Conservation (phyloP, 2,888 invertebrate species). For the Caenorhabditis sinica region DNA sequence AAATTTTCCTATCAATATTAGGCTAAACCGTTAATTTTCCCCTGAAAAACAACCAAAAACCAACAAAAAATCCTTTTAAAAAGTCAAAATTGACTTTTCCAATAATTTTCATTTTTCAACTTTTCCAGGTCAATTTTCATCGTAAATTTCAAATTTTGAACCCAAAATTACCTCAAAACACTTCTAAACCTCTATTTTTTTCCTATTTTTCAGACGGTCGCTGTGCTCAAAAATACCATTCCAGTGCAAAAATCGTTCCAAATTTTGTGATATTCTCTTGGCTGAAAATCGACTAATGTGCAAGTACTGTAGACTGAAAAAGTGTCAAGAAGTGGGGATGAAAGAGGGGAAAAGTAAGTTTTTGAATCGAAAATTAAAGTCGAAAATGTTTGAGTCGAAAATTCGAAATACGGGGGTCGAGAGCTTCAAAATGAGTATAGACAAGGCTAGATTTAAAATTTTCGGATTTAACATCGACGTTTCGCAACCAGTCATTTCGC, state of each 20-base stretch:
- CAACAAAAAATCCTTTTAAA: too few species aligned
- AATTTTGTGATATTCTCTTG: constrained; percentile 5
- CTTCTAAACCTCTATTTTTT: neutral
- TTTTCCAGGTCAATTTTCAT: neutral
- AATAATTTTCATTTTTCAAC: too few species aligned
- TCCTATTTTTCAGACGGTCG: constrained; percentile 37
- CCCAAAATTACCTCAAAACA: too few species aligned
- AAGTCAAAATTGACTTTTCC: too few species aligned
- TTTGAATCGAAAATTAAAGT: neutral
- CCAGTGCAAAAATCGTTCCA: neutral
- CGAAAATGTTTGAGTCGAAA: neutral
- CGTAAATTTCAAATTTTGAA: neutral
- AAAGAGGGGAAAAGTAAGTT: constrained; percentile 9
- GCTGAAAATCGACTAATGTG: constrained; percentile 25
- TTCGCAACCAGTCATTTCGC: too few species aligned
- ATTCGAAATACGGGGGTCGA: neutral
- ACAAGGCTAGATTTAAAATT: neutral
- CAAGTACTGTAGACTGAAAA: constrained; percentile 43
- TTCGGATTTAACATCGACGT: neutral
- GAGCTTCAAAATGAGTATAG: neutral
- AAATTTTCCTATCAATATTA: too few species aligned
- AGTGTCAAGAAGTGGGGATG: constrained; percentile 47
- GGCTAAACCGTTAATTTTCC: too few species aligned
- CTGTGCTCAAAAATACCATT: neutral
- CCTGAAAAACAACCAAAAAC: too few species aligned